Conservation (phyloP, 2,888 invertebrate genomes). For the Dichetophora obliterata region DNA sequence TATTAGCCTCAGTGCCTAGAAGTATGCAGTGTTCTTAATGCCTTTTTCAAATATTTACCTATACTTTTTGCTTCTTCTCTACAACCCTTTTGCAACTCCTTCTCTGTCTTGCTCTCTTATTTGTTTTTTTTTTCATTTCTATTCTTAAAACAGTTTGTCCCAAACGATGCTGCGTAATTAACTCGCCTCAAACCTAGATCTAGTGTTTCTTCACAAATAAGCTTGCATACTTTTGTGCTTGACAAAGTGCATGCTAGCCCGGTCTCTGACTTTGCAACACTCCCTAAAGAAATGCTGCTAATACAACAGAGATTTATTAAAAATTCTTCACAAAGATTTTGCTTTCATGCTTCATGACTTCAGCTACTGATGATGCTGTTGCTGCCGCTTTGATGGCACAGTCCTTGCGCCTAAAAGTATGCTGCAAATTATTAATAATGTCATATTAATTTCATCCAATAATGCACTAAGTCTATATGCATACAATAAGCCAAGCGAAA, state of each 20-base stretch:
- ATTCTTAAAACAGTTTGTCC: background rate
- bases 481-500: constrained; percentile 50
- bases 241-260: constrained; percentile 24
- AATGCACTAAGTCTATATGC: constrained; percentile 62
- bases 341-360: background rate
- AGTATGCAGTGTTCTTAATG: constrained; percentile 17
- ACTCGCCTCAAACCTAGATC: constrained; percentile 17
- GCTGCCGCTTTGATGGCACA: constrained; percentile 13
- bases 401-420: constrained; percentile 58
- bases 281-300: constrained; percentile 48
- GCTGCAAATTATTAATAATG: constrained; percentile 67
- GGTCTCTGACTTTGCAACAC: background rate
- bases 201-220: background rate
- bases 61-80: background rate
- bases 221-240: constrained; percentile 24
- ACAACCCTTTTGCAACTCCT: background rate
- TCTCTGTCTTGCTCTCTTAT: background rate
- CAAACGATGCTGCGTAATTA: constrained; percentile 26
- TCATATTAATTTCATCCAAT: constrained; percentile 64
- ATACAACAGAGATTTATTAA: constrained; percentile 69
- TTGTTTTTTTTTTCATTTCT: background rate
- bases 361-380: background rate
- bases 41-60: constrained; percentile 32
- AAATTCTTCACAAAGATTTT: constrained; percentile 62
- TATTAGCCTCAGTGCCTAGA: background rate